A percentile compares a stretch with the other conserved stretches of the same genome.
These are phyloP conservation scores for Laothoe populi DNA, from an alignment of 2,888 invertebrate species.

Conservation along the genomic window DNA sequence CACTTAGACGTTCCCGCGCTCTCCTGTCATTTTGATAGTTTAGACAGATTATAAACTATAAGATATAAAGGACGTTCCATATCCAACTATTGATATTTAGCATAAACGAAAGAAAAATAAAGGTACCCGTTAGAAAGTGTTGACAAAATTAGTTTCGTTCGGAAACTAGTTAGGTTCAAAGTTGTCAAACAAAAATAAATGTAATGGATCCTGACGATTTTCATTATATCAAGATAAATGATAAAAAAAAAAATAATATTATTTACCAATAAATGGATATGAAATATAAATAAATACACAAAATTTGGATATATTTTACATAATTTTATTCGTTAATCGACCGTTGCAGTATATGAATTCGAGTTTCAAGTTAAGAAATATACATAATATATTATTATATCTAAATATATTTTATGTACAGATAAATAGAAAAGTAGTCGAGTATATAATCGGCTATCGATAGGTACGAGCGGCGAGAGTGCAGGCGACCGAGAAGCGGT, in stretches of 20 bases:
- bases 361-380: slow-evolving; percentile 83
- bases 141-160: not conserved
- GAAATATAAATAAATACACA: slow-evolving; percentile 39
- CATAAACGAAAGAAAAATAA: not conserved
- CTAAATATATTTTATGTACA: slow-evolving; percentile 85
- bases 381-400: slow-evolving; percentile 82
- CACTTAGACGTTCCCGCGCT: too few species aligned
- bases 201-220: too few species aligned
- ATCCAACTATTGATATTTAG: not conserved
- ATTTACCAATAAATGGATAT: slow-evolving; percentile 12
- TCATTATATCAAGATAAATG: too few species aligned
- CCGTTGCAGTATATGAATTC: slow-evolving; percentile 83
- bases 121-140: not conserved
- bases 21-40: too few species aligned
- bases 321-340: slow-evolving; percentile 83
- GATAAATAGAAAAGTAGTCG: slow-evolving; percentile 84
- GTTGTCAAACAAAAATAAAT: too few species aligned
- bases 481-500: slow-evolving; percentile 82
- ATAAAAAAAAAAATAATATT: not conserved
- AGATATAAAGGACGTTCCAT: slow-evolving; percentile 1
- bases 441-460: slow-evolving; percentile 83
- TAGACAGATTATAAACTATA: too few species aligned
- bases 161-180: not conserved
- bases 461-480: slow-evolving; percentile 82
- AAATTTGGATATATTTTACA: slow-evolving; percentile 57